A percentile compares a stretch with the other conserved stretches of the same genome.
These are phyloP conservation scores for Salvator merianae DNA, from an alignment of 2,113 vertebrate genomes.

Conservation along the genomic window DNA sequence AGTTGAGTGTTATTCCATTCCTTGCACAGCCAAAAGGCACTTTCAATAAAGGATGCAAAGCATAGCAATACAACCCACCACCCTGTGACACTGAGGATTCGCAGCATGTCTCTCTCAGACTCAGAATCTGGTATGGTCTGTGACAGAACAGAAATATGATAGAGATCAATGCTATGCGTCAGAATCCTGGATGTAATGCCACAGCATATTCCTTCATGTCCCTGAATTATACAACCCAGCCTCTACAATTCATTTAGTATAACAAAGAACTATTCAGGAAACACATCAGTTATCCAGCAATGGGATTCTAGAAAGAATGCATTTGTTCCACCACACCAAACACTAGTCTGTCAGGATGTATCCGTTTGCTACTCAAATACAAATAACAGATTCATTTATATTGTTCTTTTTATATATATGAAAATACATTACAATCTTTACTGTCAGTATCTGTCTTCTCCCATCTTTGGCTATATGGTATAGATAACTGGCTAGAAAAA, in stretches of 20 bases:
- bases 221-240: neutral
- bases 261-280: neutral
- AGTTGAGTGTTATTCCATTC: neutral
- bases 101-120: no score
- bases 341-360: neutral
- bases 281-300: neutral
- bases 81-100: no score
- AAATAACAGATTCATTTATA: neutral
- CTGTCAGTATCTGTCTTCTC: neutral
- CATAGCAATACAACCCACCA: neutral
- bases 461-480: no score
- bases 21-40: neutral
- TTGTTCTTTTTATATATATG: neutral
- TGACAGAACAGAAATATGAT: neutral
- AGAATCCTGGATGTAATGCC: neutral
- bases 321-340: neutral
- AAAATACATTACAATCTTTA: neutral
- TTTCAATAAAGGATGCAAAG: neutral
- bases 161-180: neutral
- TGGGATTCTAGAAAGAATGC: neutral
- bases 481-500: no score
- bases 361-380: neutral
- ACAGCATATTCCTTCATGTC: neutral
- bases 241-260: neutral
- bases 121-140: no score